Base-by-base conservation (phyloP, 2,888 invertebrate genomes). In the Temnothorax ravouxi region DNA sequence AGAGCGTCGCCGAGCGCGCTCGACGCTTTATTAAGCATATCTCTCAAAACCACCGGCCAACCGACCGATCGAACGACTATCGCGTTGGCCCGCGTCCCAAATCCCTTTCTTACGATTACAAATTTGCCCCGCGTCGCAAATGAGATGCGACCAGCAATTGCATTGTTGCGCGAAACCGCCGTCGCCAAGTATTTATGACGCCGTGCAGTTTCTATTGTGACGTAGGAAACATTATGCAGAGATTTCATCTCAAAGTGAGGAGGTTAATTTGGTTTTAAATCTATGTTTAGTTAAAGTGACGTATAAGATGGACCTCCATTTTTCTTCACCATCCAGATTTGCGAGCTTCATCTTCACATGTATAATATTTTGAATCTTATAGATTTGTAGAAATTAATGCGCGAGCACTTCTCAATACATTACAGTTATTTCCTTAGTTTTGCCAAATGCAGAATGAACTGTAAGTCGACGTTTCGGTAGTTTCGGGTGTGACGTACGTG, bases 1-100 rank as follows among this genome's bases (percentile, higher is more conserved):
- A 50, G 74, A 77, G 66, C 79, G 83, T 54, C 67, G 77, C 52
- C 54, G 54, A 34, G 47, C 34, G 29, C 69, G 67, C 59, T 77
- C 76, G 62, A 38, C 84, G 86, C 86, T 89, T 85, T 88, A 90
- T 88, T 89, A 90, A 88, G 83, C 86, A 85, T 89, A 86, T 88
- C 86, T 88, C 89, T 87, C 88, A 75, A 86, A 87, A 77, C 67
- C 86, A 66, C 83, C 83, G 82, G 64, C 87, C 56, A 56, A 59
- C 75, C 69, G 83, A 64, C 83, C 64, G 71, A 67, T 62, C 62
- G 74, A 54, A 50, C 69, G 34, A 50, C 18, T 61, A 52, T 54
- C 18, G 25, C 66, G 64, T 21, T 67, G 52, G 15, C n/a, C 47
- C 38, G 29, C 47, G 34, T 1, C 69, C 52, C 38, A 59, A 41